Evolutionary conservation across 2,113 vertebrate genomes (phyloP).

Genomic region (Bubalus kerabau): DNA sequence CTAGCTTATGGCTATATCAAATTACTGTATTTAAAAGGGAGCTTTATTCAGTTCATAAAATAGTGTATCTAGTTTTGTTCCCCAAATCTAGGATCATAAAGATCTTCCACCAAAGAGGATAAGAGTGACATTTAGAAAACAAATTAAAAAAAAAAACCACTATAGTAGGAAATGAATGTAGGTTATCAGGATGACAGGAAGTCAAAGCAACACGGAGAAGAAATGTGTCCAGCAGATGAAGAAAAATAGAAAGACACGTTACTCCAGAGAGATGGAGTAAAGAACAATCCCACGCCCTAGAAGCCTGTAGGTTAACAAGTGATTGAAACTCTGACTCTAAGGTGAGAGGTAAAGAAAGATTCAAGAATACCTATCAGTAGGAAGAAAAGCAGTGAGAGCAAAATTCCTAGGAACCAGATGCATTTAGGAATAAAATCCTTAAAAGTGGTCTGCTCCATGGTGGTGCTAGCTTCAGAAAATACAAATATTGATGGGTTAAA

Average conservation of each 20-base stretch:
- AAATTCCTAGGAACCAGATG: background rate
- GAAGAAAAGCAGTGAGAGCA: background rate
- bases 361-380: background rate
- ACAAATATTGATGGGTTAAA: constrained; percentile 73
- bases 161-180: background rate
- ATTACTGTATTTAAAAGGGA: constrained; percentile 20
- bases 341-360: background rate
- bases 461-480: constrained; percentile 57
- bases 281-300: background rate
- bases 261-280: background rate
- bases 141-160: background rate
- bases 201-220: background rate
- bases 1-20: constrained; percentile 22
- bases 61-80: background rate
- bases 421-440: constrained; percentile 38
- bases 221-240: background rate
- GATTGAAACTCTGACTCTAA: background rate
- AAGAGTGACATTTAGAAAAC: background rate
- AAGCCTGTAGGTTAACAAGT: background rate
- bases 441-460: background rate
- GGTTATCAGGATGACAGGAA: constrained; percentile 29
- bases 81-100: constrained; percentile 29
- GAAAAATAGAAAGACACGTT: background rate
- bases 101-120: background rate
- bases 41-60: constrained; percentile 42